phyloP scores from a whole-genome alignment of 2,113 vertebrate genomes.

The Amphilophus citrinellus region DNA sequence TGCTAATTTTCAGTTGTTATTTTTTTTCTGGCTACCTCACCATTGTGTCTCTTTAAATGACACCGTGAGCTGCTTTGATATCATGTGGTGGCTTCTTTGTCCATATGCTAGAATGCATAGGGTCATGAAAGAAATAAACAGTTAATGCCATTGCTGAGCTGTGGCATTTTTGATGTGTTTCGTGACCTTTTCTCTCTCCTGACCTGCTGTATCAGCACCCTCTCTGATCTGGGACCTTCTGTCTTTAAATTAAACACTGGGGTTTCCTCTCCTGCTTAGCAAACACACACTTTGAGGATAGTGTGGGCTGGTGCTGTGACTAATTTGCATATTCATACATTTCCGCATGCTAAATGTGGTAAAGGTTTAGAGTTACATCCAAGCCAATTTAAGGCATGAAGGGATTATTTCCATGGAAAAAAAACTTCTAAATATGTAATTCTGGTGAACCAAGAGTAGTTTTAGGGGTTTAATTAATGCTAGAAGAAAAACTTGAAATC shows the following conservation, averaged over 20 bases:
- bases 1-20: background rate
- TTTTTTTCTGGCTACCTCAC: background rate
- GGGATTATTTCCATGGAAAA: background rate
- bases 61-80: background rate
- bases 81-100: background rate
- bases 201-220: background rate
- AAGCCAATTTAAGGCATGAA: constrained; percentile 5
- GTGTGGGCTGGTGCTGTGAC: background rate
- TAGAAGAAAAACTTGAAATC: background rate
- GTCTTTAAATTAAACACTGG: background rate
- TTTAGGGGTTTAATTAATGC: constrained; percentile 14
- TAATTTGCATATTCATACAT: constrained; percentile 3
- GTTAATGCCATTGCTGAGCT: background rate
- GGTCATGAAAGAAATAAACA: background rate
- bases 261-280: constrained; percentile 1
- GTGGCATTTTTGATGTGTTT: background rate
- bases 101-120: background rate
- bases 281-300: background rate
- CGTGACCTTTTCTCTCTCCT: background rate
- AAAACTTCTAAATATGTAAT: background rate
- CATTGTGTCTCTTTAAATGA: background rate
- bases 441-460: background rate
- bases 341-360: background rate
- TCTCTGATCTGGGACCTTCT: background rate
- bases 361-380: constrained; percentile 4